Percentiles rank a stretch among this genome's conserved stretches.
These are phyloP conservation scores for Erebia aethiops DNA, from an alignment of 2,888 invertebrate genomes.

Conservation along the genomic window DNA sequence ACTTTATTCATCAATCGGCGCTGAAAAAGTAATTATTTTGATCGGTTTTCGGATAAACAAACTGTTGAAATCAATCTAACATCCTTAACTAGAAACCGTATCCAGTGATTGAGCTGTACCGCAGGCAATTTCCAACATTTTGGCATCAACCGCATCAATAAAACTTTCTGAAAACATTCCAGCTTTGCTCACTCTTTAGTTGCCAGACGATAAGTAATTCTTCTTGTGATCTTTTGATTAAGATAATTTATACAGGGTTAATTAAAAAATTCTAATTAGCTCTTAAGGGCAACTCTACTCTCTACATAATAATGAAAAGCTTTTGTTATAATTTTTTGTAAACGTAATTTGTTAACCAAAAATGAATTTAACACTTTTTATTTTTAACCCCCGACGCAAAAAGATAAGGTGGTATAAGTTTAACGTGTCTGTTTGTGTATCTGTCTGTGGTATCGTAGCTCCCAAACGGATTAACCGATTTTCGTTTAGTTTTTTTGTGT, in stretches of 20 bases:
- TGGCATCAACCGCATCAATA: constrained; percentile 23
- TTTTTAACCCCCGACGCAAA: too few relatives aligned
- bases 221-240: background rate
- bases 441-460: too few relatives aligned
- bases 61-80: constrained; percentile 31
- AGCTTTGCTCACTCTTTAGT: background rate
- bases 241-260: too few relatives aligned
- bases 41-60: constrained; percentile 7
- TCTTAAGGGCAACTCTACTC: too few relatives aligned
- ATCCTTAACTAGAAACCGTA: constrained; percentile 33
- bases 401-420: too few relatives aligned
- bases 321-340: too few relatives aligned
- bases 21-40: constrained; percentile 18
- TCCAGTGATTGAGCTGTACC: constrained; percentile 34
- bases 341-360: background rate
- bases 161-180: constrained; percentile 7
- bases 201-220: background rate
- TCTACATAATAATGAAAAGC: too few relatives aligned
- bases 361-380: background rate
- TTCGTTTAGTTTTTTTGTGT: too few relatives aligned
- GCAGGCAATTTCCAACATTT: constrained; percentile 32
- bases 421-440: too few relatives aligned
- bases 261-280: too few relatives aligned
- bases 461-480: too few relatives aligned
- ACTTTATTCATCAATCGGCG: constrained; percentile 3